These are phyloP conservation scores for Eurystomus gularis DNA, from an alignment of 2,113 vertebrate genomes.

Conservation along the genomic window DNA sequence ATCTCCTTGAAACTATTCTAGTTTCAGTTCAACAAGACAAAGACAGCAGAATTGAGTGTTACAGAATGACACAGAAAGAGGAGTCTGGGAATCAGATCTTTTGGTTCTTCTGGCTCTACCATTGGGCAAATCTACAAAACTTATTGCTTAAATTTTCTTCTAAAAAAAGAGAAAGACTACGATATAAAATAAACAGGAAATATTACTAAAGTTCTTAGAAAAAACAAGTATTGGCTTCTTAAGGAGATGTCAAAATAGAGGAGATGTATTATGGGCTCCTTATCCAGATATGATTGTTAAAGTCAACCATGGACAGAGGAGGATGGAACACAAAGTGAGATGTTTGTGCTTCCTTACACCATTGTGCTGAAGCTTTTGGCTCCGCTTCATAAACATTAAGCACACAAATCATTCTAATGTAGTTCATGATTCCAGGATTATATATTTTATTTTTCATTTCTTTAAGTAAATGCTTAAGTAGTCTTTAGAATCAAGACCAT, in stretches of 20 bases:
- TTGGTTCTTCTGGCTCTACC: not conserved
- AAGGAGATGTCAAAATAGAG: not conserved
- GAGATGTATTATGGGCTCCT: not conserved
- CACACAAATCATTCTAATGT: not conserved
- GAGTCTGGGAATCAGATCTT: not conserved
- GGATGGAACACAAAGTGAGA: not conserved
- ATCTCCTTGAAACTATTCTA: not conserved
- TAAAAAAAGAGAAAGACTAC: not conserved
- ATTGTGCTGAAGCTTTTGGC: not conserved
- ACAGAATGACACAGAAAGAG: not conserved
- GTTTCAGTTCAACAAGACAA: not conserved
- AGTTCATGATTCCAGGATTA: not conserved
- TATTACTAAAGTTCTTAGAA: not conserved
- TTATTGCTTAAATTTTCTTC: not conserved
- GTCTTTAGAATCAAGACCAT: not conserved
- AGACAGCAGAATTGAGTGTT: not conserved
- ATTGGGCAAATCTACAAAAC: not conserved
- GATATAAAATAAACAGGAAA: not conserved
- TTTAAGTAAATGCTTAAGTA: not conserved
- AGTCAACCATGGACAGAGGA: accelerated
- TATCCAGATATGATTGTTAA: not conserved
- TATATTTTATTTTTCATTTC: not conserved
- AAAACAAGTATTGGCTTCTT: not conserved
- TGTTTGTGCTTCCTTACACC: not conserved
- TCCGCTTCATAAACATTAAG: not conserved